A percentile compares a stretch with the other conserved stretches of the same genome.
These are phyloP conservation scores for Istiophorus platypterus DNA, from an alignment of 2,113 vertebrate species.

Conservation along the genomic window DNA sequence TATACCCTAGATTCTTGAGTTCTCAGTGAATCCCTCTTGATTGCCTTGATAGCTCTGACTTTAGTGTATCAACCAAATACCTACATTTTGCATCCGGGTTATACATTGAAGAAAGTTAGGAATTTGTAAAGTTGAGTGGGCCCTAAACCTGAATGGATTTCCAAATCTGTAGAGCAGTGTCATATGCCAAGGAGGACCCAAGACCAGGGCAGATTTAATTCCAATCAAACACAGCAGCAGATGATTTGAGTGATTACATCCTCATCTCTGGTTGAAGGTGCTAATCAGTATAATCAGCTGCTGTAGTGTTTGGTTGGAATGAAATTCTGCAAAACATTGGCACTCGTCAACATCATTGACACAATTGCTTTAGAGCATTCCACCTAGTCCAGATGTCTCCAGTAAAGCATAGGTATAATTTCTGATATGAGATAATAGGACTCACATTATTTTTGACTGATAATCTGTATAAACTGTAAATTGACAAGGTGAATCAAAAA, in stretches of 20 bases:
- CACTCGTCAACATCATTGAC: constrained; percentile 9
- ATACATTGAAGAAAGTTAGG: background rate
- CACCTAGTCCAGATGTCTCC: background rate
- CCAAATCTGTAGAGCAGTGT: background rate
- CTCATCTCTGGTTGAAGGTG: constrained; percentile 49
- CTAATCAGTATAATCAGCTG: constrained; percentile 59
- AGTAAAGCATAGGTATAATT: background rate
- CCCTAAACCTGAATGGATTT: constrained; percentile 13
- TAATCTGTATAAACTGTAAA: no score
- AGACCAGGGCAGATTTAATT: constrained; percentile 34
- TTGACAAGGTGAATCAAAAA: background rate
- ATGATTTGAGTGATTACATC: constrained; percentile 56
- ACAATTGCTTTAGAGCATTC: constrained; percentile 24
- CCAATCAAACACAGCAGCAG: constrained; percentile 52
- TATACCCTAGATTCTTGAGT: background rate
- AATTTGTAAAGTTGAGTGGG: constrained; percentile 8
- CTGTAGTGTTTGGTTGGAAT: constrained; percentile 36
- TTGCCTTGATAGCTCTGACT: background rate
- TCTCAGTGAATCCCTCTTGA: background rate
- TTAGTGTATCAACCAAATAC: background rate
- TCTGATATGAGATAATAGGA: background rate
- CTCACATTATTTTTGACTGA: background rate
- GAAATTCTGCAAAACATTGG: constrained; percentile 33
- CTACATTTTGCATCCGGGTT: background rate
- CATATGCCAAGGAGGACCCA: constrained; percentile 39